These are phyloP conservation scores for Hydroisotoma schaefferi DNA, from an alignment of 2,888 invertebrate species.

Conservation along the genomic window DNA sequence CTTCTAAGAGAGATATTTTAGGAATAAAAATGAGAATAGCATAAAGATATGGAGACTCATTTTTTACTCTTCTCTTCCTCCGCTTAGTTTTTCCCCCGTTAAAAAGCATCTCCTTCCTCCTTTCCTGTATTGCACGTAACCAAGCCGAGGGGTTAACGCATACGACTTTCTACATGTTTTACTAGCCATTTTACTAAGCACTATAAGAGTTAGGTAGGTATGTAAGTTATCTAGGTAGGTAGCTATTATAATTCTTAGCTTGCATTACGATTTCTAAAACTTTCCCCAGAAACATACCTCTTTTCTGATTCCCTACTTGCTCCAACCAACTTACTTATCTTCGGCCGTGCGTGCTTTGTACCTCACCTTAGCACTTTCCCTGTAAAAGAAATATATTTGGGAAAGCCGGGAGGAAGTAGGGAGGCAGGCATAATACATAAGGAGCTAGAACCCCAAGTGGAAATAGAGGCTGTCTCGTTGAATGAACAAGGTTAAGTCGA, in stretches of 20 bases:
- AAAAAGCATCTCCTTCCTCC: background rate
- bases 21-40: constrained; percentile 21
- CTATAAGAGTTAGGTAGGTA: too few species aligned
- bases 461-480: background rate
- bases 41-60: constrained; percentile 20
- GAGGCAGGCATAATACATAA: too few species aligned
- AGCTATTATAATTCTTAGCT: too few species aligned
- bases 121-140: background rate
- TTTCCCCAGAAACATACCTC: too few species aligned
- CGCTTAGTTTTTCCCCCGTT: background rate
- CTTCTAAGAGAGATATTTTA: constrained; percentile 21
- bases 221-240: too few species aligned
- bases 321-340: too few species aligned
- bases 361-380: constrained; percentile 1
- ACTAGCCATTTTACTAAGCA: too few species aligned
- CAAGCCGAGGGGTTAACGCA: background rate
- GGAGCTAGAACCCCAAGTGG: too few species aligned
- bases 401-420: background rate
- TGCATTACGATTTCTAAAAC: too few species aligned
- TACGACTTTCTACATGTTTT: background rate
- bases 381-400: background rate
- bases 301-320: too few species aligned
- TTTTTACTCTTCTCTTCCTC: constrained; percentile 19
- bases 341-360: too few species aligned
- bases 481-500: constrained; percentile 4